Evolutionary conservation across 2,888 invertebrate species (phyloP), one percentile per base, ranked within the genome.

Genomic region (Ariolimax columbianus): DNA sequence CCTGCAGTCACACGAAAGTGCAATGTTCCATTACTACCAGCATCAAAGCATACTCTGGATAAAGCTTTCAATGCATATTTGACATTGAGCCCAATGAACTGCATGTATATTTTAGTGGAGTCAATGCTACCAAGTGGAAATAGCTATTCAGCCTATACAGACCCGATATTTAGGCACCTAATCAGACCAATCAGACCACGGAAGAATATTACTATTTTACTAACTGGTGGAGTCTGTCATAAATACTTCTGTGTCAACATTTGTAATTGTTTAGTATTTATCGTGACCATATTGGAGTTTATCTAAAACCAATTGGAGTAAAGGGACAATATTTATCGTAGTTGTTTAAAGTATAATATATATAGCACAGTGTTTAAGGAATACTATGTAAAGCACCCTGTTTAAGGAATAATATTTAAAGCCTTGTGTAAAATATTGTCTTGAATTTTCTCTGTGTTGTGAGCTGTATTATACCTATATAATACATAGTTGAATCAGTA

Each of bases 101-200:
- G 75, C 23, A 33, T 75, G 51, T 33, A 51, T 51, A 36, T 47
- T 47, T 47, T 19, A 75, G 7, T 33, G 2, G 30, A 75, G 75
- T 75, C 75, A 75, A 75, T 75, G 75, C 33, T 33, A 75, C 75
- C 75, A 19, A 51, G 19, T 9, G 33, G 75, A 75, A 51, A 33
- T 17, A 75, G 33, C 47, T 75, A 33, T 33, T 51, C 75, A 51
- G 47, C 51, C 33, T 43, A 75, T 23, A 75, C 75, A 75, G 75
- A 75, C 33, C 51, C 83, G 23, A 83, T 83, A 66, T 83, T 83
- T 47, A 19, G 83, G 38, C 83, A 83, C 68, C 68, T 83, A n/a
- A 75, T 83, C 6, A 30, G 83, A 26, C 83, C 83, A 23, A 66
- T 83, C 40, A 63, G 83, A 77, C 83, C 77, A 47, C 17, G 77